These are phyloP conservation scores for Pholis gunnellus DNA, from an alignment of 2,113 vertebrate species.

Conservation along the genomic window DNA sequence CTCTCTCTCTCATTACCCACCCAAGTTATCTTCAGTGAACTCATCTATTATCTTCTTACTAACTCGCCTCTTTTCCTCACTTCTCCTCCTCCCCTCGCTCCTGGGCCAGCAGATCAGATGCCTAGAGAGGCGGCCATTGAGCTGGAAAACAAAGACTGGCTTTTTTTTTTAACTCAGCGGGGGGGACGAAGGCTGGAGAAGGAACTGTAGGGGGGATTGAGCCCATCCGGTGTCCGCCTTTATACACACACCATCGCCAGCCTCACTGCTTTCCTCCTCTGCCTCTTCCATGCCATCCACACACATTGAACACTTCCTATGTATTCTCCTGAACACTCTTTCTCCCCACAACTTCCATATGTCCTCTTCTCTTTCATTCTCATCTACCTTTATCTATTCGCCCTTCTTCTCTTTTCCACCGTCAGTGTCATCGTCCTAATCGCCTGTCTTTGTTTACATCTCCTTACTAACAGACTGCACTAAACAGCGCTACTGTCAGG, in stretches of 20 bases:
- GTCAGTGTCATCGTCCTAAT: background rate
- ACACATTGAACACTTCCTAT: slow-evolving; percentile 7
- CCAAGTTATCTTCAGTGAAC: slow-evolving; percentile 30
- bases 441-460: background rate
- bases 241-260: slow-evolving; percentile 19
- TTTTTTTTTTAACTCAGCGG: slow-evolving; percentile 37
- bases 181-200: slow-evolving; percentile 22
- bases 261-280: slow-evolving; percentile 7
- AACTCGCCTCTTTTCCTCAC: slow-evolving; percentile 1
- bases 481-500: background rate
- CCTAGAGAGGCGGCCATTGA: slow-evolving; percentile 36
- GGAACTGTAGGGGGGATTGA: slow-evolving; percentile 41
- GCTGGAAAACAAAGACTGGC: slow-evolving; percentile 47
- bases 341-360: background rate
- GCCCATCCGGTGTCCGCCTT: slow-evolving; percentile 35
- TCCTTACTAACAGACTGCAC: background rate
- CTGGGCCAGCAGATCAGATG: slow-evolving; percentile 50
- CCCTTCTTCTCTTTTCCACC: background rate
- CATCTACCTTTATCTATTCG: background rate
- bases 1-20: slow-evolving; percentile 27
- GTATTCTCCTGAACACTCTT: background rate
- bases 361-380: slow-evolving; percentile 5
- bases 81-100: background rate
- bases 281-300: slow-evolving; percentile 7
- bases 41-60: slow-evolving; percentile 13